A percentile compares a stretch with the other conserved stretches of the same genome.
phyloP scores from a whole-genome alignment of 2,888 invertebrate genomes.

The Melinopterus prodromus region DNA sequence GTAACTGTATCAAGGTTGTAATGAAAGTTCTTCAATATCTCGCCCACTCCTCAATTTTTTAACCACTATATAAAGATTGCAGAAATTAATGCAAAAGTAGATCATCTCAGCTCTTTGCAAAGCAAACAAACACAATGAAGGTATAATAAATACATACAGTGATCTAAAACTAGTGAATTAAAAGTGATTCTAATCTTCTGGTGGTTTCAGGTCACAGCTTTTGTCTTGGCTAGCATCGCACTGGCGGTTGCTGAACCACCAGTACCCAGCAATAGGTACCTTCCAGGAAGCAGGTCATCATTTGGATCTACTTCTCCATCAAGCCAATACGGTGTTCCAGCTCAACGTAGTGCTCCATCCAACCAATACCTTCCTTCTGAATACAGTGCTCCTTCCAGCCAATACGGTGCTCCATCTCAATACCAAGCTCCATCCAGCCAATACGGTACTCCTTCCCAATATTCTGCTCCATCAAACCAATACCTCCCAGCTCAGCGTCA shows the following conservation, averaged over 20 bases:
- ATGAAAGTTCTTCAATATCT: constrained; percentile 24
- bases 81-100: constrained; percentile 43
- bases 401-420: constrained; percentile 24
- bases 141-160: neutral
- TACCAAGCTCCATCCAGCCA: constrained; percentile 47
- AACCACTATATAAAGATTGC: constrained; percentile 24
- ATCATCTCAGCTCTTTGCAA: constrained; percentile 46
- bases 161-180: neutral
- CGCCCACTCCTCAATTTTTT: constrained; percentile 26
- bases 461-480: constrained; percentile 12
- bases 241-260: constrained; percentile 57
- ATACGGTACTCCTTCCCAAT: neutral
- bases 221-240: constrained; percentile 48
- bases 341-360: constrained; percentile 41
- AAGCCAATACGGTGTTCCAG: constrained; percentile 38
- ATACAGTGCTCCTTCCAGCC: constrained; percentile 14
- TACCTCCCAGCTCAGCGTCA: constrained; percentile 42
- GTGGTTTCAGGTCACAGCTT: constrained; percentile 47
- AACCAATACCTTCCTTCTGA: constrained; percentile 33
- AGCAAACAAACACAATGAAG: constrained; percentile 12
- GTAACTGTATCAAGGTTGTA: constrained; percentile 30
- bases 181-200: neutral
- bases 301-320: constrained; percentile 29
- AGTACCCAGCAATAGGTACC: constrained; percentile 55
- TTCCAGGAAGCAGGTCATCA: constrained; percentile 51